Base-by-base conservation (phyloP, 2,113 vertebrate species). In the Aspiorhynchus laticeps region DNA sequence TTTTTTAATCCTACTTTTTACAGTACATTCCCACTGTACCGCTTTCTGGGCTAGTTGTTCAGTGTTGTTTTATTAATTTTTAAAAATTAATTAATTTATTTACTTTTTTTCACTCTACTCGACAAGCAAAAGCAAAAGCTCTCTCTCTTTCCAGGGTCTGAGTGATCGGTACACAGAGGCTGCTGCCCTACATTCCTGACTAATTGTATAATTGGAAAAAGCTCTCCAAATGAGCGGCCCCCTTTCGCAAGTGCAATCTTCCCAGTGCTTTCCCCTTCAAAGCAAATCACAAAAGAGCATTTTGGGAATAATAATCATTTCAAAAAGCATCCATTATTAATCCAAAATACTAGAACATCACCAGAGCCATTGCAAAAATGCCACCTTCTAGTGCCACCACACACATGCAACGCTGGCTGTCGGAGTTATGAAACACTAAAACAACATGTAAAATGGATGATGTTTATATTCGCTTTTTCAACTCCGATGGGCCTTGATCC, bases 151-250 rank as follows among this genome's bases (percentile, higher is more conserved):
- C 91, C 78, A 85, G 92, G 93, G 93, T 95, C 89, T 89, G 90
- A 91, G 92, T 87, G 91, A 90, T 92, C 91, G 81, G 91, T 93
- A 91, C 93, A 92, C 91, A 71, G 73, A 92, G 91, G 93, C 94
- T 92, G 90, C 91, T 95, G 95, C 91, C 95, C 94, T 96, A 96
- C 95, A 95, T 95, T 96, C 95, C 94, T 93, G 77, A 92, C 94
- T 96, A 95, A 95, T 95, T 95, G 95, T 95, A 93, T 95, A 96
- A 96, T 95, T 95, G 94, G 93, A 94, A 94, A 88, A 94, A 95
- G 93, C 94, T 95, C 94, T 94, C 91, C 92, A 95, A 95, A 95
- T 94, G 94, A 95, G 95, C 94, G 92, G 92, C 89, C 90, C 91
- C 93, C 88, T 87, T 84, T 88, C 88, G 87, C 93, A 92, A 79